These are phyloP conservation scores for Hypselothyrea guttata DNA, from an alignment of 2,888 invertebrate genomes.

Conservation along the genomic window DNA sequence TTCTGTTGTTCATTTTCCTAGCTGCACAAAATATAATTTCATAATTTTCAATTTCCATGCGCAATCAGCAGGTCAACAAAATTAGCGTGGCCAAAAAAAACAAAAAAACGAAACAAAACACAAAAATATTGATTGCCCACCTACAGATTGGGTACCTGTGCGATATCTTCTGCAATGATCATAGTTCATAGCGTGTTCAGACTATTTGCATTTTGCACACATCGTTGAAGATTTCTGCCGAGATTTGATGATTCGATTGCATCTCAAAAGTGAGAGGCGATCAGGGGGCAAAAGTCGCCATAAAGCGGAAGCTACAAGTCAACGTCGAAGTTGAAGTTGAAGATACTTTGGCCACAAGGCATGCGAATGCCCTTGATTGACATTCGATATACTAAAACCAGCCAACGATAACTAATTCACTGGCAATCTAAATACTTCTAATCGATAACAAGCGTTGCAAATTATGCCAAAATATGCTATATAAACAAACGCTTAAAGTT, in stretches of 20 bases:
- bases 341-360: background rate
- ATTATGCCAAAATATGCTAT: background rate
- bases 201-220: conserved; percentile 69
- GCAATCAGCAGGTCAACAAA: conserved; percentile 75
- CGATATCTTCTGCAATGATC: conserved; percentile 48
- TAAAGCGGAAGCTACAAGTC: conserved; percentile 30
- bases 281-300: conserved; percentile 35
- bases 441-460: background rate
- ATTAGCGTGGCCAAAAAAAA: conserved; percentile 74
- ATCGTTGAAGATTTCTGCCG: conserved; percentile 53
- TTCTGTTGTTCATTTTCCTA: conserved; percentile 31
- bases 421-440: too few species aligned
- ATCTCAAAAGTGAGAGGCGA: conserved; percentile 42
- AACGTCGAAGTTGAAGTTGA: too few species aligned
- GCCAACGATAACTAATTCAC: too few species aligned
- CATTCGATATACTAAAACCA: conserved; percentile 19
- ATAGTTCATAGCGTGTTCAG: conserved; percentile 44
- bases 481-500: too few species aligned
- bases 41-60: conserved; percentile 78
- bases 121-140: conserved; percentile 46
- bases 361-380: conserved; percentile 35
- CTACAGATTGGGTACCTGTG: conserved; percentile 30
- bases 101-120: conserved; percentile 16
- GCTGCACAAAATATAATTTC: conserved; percentile 75
- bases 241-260: conserved; percentile 46